Conservation (phyloP, 2,888 invertebrate species). For the Deroplatys truncata region DNA sequence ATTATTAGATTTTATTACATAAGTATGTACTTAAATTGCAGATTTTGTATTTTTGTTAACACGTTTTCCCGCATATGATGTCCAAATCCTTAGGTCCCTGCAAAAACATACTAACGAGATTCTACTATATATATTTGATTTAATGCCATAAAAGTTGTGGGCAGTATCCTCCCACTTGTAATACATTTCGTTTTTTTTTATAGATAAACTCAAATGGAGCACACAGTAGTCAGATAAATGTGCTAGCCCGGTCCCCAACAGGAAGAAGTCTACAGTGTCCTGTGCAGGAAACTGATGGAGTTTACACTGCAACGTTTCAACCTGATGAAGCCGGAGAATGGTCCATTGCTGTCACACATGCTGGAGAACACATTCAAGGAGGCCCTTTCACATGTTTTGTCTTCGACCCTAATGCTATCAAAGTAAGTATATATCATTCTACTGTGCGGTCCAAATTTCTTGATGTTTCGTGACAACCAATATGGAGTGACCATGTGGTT, state of each 20-base stretch:
- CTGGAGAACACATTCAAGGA: constrained; percentile 91
- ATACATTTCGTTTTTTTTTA: not conserved
- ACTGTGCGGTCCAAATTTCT: too few species aligned
- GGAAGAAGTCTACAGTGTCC: constrained; percentile 78
- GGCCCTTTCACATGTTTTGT: constrained; percentile 96
- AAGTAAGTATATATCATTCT: constrained; percentile 49
- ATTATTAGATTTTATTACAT: too few species aligned
- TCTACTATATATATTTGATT: too few species aligned
- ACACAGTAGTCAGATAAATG: constrained; percentile 75
- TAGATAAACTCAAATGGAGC: constrained; percentile 58
- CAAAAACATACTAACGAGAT: too few species aligned
- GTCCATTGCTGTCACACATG: constrained; percentile 94
- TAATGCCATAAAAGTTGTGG: too few species aligned
- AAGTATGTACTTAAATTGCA: too few species aligned
- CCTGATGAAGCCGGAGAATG: constrained; percentile 97
- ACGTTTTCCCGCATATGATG: too few species aligned
- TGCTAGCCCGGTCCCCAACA: constrained; percentile 88
- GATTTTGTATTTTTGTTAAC: too few species aligned
- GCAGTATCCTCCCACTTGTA: too few species aligned
- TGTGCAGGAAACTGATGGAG: constrained; percentile 80
- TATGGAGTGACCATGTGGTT: too few species aligned
- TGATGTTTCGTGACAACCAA: too few species aligned
- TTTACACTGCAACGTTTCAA: constrained; percentile 93
- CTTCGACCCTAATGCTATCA: constrained; percentile 88
- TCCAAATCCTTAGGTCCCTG: too few species aligned